A percentile compares a stretch with the other conserved stretches of the same genome.
Conservation (phyloP, 2,797 vertebrate species). For the Pseudopleuronectes americanus region DNA sequence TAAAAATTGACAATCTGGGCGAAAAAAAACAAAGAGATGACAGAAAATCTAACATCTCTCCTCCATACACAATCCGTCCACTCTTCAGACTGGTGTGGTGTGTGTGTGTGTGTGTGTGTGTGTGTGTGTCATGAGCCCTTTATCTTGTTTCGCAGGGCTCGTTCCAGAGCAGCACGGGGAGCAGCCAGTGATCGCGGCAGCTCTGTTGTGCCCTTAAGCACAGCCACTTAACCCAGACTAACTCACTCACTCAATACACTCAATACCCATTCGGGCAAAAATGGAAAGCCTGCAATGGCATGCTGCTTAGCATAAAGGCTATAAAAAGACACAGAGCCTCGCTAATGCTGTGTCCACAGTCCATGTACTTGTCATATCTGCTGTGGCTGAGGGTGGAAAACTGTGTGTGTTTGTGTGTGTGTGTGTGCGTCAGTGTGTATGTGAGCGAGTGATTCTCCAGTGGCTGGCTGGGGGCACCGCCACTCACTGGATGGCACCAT, state of each 20-base stretch:
- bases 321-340: conserved; percentile 62
- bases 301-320: conserved; percentile 75
- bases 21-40: conserved; percentile 76
- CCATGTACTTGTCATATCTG: conserved; percentile 66
- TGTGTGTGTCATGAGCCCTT: conserved; percentile 61
- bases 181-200: conserved; percentile 73
- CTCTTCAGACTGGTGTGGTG: conserved; percentile 18
- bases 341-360: conserved; percentile 67
- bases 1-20: conserved; percentile 67
- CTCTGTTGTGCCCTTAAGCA: conserved; percentile 79
- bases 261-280: conserved; percentile 78
- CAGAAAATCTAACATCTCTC: conserved; percentile 74
- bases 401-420: conserved; percentile 36
- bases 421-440: conserved; percentile 13
- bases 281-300: conserved; percentile 65
- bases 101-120: conserved; percentile 4
- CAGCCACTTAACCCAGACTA: conserved; percentile 81
- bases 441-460: conserved; percentile 49
- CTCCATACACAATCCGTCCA: conserved; percentile 20
- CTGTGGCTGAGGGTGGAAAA: conserved; percentile 53
- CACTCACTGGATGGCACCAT: conserved; percentile 58
- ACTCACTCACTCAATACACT: conserved; percentile 78
- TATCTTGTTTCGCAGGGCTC: conserved; percentile 70
- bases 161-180: conserved; percentile 59
- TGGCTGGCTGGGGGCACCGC: conserved; percentile 62